Evolutionary conservation across 2,113 vertebrate genomes (phyloP), one percentile per base, ranked within the genome.

Genomic region (Tamias sibiricus): DNA sequence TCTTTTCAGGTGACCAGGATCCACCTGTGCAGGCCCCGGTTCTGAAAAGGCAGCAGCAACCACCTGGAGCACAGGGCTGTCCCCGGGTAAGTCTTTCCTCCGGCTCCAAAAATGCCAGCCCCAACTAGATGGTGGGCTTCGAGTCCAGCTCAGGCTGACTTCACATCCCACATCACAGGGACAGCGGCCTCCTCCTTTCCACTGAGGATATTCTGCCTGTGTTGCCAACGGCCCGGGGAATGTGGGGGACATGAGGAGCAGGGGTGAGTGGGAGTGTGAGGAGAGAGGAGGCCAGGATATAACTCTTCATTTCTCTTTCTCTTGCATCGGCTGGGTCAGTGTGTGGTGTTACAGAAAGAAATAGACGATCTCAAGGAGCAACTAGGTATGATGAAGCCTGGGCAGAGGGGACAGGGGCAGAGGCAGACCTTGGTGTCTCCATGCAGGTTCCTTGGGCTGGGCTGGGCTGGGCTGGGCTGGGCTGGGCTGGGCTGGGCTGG

Each of bases 1-100:
- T 86, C 49, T 87, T 59, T 44, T 57, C 83, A 97, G 97, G 66
- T 87, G 84, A 92, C 69, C 87, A 42, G 64, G 80, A 84, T 2
- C 37, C 49, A 5, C 10, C 13, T 30, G 57, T 42, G 28, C 20
- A 2, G 20, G 1, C 9, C 35, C 16, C 2, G 5, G 42, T 28
- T n/a, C 64, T 4, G 0, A 74, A 91, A 69, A 52, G 49, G 37
- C 69, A n/a, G 79, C 80, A 80, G 12, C 69, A n/a, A 4, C 47
- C 69, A 4, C 9, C 26, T 0, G 66, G 35, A 76, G 62, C 10
- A 20, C 64, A 71, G 22, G 37, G 26, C 19, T 97, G 96, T 66
- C 72, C 44, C 47, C 37, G 0, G 94, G 81, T 97, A 96, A 84
- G 42, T 62, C 81, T 83, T 24, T 30, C 24, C 5, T 28, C 42